Conservation (phyloP, 2,797 vertebrate species). For the Arctocebus calabarensis region DNA sequence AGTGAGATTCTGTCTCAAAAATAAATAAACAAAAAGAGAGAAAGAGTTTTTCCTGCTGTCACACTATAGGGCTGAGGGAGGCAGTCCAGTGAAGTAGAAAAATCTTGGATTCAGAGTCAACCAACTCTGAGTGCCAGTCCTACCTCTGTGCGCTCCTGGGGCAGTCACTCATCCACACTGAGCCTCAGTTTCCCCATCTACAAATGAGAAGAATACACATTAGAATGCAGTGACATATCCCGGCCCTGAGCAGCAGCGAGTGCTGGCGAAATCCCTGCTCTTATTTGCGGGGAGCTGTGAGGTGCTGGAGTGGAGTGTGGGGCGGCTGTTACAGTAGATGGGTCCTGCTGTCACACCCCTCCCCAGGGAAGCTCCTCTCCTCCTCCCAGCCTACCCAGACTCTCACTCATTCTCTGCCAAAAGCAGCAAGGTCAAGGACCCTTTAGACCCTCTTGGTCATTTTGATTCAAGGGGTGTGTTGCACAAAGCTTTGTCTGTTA, state of each 20-base stretch:
- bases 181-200: not conserved
- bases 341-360: not conserved
- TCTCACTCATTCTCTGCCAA: not conserved
- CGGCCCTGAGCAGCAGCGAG: not conserved
- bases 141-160: not conserved
- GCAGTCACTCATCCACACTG: not conserved
- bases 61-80: not conserved
- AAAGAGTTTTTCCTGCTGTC: not conserved
- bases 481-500: slow-evolving; percentile 39
- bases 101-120: not conserved
- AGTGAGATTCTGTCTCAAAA: no score
- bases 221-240: not conserved
- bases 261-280: not conserved
- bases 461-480: not conserved
- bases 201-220: not conserved
- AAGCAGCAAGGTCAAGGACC: slow-evolving; percentile 8
- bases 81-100: not conserved
- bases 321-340: not conserved
- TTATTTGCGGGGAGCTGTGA: not conserved
- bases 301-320: not conserved
- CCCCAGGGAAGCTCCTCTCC: accelerated
- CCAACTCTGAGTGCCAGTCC: not conserved
- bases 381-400: not conserved
- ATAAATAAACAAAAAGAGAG: not conserved
- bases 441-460: not conserved